Conservation (phyloP, 2,888 invertebrate genomes). For the Nomada ruficornis region DNA sequence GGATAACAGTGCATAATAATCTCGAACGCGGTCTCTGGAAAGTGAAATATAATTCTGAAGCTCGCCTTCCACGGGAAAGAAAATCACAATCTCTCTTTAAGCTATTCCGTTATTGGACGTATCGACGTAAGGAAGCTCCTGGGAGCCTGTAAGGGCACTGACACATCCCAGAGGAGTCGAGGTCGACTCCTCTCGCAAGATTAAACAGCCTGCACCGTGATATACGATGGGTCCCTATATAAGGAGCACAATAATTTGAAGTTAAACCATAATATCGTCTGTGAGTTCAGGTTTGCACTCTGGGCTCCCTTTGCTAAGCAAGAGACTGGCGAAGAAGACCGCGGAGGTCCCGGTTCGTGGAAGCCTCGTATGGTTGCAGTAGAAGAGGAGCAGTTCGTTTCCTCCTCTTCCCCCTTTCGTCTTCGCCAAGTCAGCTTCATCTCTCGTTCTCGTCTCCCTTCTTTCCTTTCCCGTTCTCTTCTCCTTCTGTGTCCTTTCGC, state of each 20-base stretch:
- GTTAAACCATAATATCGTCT: constrained; percentile 75
- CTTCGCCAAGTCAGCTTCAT: constrained; percentile 8
- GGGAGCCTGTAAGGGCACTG: constrained; percentile 52
- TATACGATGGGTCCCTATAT: constrained; percentile 73
- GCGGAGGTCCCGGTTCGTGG: constrained; percentile 78
- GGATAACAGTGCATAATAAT: no score
- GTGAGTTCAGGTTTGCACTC: constrained; percentile 52
- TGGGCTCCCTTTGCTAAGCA: constrained; percentile 34
- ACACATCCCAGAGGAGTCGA: constrained; percentile 60
- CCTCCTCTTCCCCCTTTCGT: constrained; percentile 52
- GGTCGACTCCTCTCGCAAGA: constrained; percentile 67
- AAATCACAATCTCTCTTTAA: neutral
- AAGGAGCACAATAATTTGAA: constrained; percentile 77
- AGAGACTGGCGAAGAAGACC: constrained; percentile 64
- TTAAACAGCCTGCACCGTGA: constrained; percentile 70
- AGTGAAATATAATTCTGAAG: neutral
- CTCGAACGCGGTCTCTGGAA: neutral
- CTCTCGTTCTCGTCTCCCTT: constrained; percentile 20
- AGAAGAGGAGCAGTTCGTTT: constrained; percentile 49
- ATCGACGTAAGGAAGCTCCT: constrained; percentile 35
- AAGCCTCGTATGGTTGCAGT: constrained; percentile 73
- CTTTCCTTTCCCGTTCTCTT: constrained; percentile 33
- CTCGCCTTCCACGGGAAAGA: neutral
- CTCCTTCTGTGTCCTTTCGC: constrained; percentile 32
- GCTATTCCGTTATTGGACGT: constrained; percentile 26